phyloP scores from a whole-genome alignment of 2,888 invertebrate genomes.

The Anaspis maculata region DNA sequence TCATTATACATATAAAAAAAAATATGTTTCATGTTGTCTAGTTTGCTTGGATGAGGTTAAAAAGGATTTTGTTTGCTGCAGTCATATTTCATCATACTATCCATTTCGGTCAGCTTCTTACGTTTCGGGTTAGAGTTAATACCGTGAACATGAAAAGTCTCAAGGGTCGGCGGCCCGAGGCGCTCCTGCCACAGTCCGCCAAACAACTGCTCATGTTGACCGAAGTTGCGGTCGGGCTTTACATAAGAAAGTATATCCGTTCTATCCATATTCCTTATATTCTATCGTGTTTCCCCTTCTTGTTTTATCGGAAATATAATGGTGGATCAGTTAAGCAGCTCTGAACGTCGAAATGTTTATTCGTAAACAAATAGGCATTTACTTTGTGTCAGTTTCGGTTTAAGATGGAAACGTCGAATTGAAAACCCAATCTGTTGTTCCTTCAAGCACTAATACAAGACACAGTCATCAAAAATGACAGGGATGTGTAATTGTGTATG shows the following conservation, averaged over 20 bases:
- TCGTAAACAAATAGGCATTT: slow-evolving; percentile 4
- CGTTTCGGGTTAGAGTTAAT: slow-evolving; percentile 24
- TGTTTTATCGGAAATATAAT: slow-evolving; percentile 11
- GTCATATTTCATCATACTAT: too few relatives aligned
- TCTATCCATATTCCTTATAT: slow-evolving; percentile 16
- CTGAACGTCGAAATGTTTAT: slow-evolving; percentile 6
- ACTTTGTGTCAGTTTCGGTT: too few relatives aligned
- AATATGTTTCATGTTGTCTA: too few relatives aligned
- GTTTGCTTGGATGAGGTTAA: too few relatives aligned
- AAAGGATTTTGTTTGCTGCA: too few relatives aligned
- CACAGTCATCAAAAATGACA: too few relatives aligned
- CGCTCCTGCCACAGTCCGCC: slow-evolving; percentile 30
- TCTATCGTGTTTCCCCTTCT: slow-evolving; percentile 12
- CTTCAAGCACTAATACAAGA: too few relatives aligned
- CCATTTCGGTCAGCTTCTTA: too few relatives aligned
- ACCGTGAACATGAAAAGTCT: slow-evolving; percentile 24
- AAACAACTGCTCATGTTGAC: slow-evolving; percentile 37
- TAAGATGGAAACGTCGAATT: too few relatives aligned
- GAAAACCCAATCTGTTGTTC: too few relatives aligned
- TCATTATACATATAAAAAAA: too few relatives aligned
- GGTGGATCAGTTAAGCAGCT: slow-evolving; percentile 7
- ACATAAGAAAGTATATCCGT: slow-evolving; percentile 21
- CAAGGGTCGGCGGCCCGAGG: slow-evolving; percentile 23
- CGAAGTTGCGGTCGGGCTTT: slow-evolving; percentile 26
- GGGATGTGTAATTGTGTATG: too few relatives aligned